phyloP scores from a whole-genome alignment of 2,888 invertebrate species.

The Diachrysia chrysitis region DNA sequence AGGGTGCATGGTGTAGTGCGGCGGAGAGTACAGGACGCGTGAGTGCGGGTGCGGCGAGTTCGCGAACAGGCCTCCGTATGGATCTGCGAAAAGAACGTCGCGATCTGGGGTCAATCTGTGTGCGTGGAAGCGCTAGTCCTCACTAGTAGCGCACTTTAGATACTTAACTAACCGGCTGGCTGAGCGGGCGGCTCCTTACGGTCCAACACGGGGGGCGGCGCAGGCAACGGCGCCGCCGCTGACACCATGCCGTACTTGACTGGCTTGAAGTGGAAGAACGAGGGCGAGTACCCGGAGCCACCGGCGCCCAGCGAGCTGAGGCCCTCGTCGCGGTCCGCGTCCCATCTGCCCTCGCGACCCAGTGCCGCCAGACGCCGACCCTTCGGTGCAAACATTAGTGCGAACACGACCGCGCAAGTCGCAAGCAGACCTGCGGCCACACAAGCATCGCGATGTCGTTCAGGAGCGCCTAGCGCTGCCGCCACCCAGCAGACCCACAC shows the following conservation, averaged over 20 bases:
- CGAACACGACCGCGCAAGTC: constrained; percentile 95
- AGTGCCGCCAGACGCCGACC: constrained; percentile 97
- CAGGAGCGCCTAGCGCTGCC: constrained; percentile 94
- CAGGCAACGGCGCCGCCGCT: constrained; percentile 79
- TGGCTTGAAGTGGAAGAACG: constrained; percentile 97
- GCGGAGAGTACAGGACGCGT: constrained; percentile 84
- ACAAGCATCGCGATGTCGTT: constrained; percentile 95
- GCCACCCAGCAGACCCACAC: constrained; percentile 96
- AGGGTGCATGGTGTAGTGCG: constrained; percentile 87
- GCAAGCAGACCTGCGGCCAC: constrained; percentile 96
- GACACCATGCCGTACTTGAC: constrained; percentile 93
- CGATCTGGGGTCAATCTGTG: constrained; percentile 74
- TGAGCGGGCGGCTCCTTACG: constrained; percentile 88
- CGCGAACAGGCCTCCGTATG: constrained; percentile 83
- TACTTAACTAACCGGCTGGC: constrained; percentile 90
- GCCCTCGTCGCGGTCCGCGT: constrained; percentile 94
- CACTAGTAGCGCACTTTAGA: constrained; percentile 85
- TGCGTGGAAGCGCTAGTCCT: constrained; percentile 82
- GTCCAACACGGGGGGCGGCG: constrained; percentile 83
- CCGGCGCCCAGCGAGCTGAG: constrained; percentile 94
- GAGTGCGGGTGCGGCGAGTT: constrained; percentile 84
- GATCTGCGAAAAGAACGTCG: constrained; percentile 85
- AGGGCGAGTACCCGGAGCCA: constrained; percentile 96
- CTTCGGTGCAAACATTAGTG: constrained; percentile 98
- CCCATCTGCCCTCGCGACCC: constrained; percentile 95